Evolutionary conservation across 2,113 vertebrate species (phyloP), one percentile per base, ranked within the genome.

Genomic region (Rhinogobius similis): DNA sequence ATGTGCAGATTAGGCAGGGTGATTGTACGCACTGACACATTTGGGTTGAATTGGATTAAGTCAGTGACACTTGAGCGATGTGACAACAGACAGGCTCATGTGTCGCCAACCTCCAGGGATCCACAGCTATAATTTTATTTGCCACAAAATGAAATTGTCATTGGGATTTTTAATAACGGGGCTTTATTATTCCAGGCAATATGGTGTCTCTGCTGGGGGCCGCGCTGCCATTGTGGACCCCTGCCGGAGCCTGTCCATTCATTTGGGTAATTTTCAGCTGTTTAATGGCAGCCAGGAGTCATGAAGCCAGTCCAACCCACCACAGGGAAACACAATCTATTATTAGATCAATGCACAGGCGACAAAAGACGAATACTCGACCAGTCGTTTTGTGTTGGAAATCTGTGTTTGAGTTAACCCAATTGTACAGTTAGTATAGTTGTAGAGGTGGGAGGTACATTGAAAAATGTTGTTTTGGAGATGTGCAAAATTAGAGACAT

Each of bases 221-320:
- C 81, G 79, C 75, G 83, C 84, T 78, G 78, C 78, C 77, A 77
- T 68, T 65, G 75, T 77, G 72, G 79, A 86, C 83, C 86, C 90
- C 87, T 83, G 82, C 88, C 82, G 84, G 88, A 86, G 90, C 70
- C 68, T 76, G 76, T 86, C 87, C 86, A 78, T 89, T 92, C 94
- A 95, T 96, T 97, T 95, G 94, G 95, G 96, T 95, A 93, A 87
- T 92, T 94, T 89, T 92, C 92, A 87, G 90, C 86, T 84, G 92
- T 90, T 93, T 92, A 92, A 95, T 93, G 94, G 91, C 89, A 89
- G 79, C 21, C 90, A 92, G 89, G 93, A 90, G 93, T 91, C 94
- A 91, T 92, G 92, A 93, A 91, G 89, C 91, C 83, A 91, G 85
- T 92, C 92, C 93, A 91, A 92, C 92, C 93, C 92, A 93, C 95